Base-by-base conservation (phyloP, 2,797 vertebrate genomes). In the Falco concolor region DNA sequence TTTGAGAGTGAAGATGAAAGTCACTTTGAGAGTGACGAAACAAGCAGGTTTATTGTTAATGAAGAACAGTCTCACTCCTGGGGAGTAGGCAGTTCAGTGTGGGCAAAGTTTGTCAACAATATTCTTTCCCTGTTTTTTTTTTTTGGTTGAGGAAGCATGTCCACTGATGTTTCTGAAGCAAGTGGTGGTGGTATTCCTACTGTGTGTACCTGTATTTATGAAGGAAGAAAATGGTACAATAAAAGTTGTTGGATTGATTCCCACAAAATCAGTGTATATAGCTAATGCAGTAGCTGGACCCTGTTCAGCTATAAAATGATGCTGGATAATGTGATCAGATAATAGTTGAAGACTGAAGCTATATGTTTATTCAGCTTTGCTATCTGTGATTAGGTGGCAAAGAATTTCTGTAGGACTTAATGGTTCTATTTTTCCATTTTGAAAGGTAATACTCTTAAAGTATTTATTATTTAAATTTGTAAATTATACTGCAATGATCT, bases 261-360 rank as follows among this genome's bases (percentile, higher is more conserved):
- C 94, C 85, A 84, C 63, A 74, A 25, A 84, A 82, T 64, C 59
- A 72, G 60, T 68, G 32, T 36, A 38, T 85, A n/a, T 22, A 87
- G 68, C 78, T 96, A 96, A 96, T 96, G 95, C 75, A 90, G 64
- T 90, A 64, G 56, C 90, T 96, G 95, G 95, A 91, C 76, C 42
- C 57, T 81, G 23, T 94, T 96, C 94, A 95, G 92, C 89, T 86
- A 88, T 91, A 91, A 96, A 95, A 81, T 67, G 36, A 87, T 89
- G 80, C 78, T 91, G 60, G 91, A 63, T 40, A 40, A 20, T 60
- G 64, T 83, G 86, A 96, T 94, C 93, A 94, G 91, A 96, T 95
- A 86, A 84, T 91, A 70, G 57, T 2, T 93, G 54, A 86, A 88
- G 89, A 74, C 67, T 88, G 59, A 75, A 95, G 36, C 77, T 76